Base-by-base conservation (phyloP, 1,140 invertebrate species). In the Papilio dardanus region DNA sequence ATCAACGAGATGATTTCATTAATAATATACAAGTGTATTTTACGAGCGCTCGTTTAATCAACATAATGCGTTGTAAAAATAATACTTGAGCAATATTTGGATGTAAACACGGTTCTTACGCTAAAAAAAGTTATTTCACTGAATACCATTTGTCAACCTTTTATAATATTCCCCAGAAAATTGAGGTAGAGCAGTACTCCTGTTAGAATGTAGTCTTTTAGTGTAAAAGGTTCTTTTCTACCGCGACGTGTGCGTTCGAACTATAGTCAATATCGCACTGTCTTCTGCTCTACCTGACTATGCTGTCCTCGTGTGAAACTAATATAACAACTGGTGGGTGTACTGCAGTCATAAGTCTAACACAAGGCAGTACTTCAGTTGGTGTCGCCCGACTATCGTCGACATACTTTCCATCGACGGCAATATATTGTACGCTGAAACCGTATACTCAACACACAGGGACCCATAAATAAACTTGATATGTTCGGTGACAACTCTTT, bases 381-480 rank as follows among this genome's bases (percentile, higher is more conserved):
- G 79, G 79, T 82, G 85, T 76, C 84, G 76, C 42, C 30, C 77
- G 83, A 75, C 83, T 78, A 71, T 37, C 77, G 74, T 78, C 83
- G 84, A 81, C 85, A 86, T 81, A 85, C 77, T 85, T 86, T 87
- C 83, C 87, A 87, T 88, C 87, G 86, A 88, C 85, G 78, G 85
- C 79, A 66, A 42, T 68, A 68, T 75, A 78, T 80, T 76, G 71
- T 66, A 71, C 74, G 46, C 71, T 75, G 75, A 77, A 75, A 75
- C 73, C 68, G 28, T 42, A 30, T 33, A 50, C 68, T 30, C 31
- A 76, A 50, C 28, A 71, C 68, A 35, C 21, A 7, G 4, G 24
- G 12, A 19, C 8, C 24, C 24, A 50, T 71, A 71, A 50, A 71
- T 71, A 71, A 71, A 33, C 42, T 73, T 54, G 33, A 35, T 33